Evolutionary conservation across 2,797 vertebrate genomes (phyloP).

Genomic region (Heliangelus exortis): DNA sequence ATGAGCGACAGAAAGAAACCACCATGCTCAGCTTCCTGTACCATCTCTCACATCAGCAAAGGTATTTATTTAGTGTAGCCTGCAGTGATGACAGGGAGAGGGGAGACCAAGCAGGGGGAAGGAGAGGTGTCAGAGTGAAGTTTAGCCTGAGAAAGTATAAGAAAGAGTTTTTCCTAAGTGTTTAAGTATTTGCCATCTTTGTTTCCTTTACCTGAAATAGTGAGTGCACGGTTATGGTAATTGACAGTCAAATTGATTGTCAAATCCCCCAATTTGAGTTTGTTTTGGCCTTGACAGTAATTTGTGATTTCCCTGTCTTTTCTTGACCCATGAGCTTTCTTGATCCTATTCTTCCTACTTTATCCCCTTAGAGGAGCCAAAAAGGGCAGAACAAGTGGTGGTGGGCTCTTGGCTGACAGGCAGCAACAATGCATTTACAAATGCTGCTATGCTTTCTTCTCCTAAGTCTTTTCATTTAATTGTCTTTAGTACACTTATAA

Average conservation of each 20-base stretch:
- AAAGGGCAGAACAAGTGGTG: accelerated
- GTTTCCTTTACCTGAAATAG: background rate
- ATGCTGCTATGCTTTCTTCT: background rate
- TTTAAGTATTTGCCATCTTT: background rate
- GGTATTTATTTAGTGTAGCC: background rate
- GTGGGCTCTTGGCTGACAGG: background rate
- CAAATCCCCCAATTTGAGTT: background rate
- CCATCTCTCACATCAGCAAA: background rate
- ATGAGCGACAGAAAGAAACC: background rate
- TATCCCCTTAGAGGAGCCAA: background rate
- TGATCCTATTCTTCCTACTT: background rate
- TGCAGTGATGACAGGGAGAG: background rate
- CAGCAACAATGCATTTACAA: background rate
- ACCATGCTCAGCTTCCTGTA: accelerated
- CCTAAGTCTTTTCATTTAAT: background rate
- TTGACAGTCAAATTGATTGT: background rate
- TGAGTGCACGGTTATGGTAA: background rate
- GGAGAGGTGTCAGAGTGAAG: background rate
- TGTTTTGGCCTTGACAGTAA: background rate
- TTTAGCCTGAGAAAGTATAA: background rate
- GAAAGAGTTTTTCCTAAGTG: background rate
- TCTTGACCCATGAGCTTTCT: background rate
- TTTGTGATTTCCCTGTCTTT: background rate
- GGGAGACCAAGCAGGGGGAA: background rate
- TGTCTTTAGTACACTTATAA: background rate